Base-by-base conservation (phyloP, 2,888 invertebrate genomes). In the Coelopa pilipes region DNA sequence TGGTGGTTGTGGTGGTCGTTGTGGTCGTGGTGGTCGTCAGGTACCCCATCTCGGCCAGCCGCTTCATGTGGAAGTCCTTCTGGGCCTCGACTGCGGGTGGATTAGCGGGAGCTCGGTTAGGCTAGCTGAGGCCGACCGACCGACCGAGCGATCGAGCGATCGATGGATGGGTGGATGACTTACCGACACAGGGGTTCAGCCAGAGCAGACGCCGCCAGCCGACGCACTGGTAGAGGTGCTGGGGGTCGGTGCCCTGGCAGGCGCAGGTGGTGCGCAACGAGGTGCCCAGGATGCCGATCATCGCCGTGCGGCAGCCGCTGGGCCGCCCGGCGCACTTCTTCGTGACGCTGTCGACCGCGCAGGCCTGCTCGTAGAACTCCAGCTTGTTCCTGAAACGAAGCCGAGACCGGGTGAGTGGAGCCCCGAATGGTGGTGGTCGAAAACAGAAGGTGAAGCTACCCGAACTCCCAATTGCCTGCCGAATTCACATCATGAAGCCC, bases 181-280 rank as follows among this genome's bases (percentile, higher is more conserved):
- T 88, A 96, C 96, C 96, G 81, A 96, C 96, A 87, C 96, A 96
- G 70, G 96, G 95, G 87, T 96, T 96, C 75, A 96, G 92, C 96
- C 96, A 96, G 55, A 96, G 90, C 57, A 96, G 90, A 75, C 96
- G 88, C 83, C 96, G 95, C 96, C 96, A 96, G 70, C 96, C 96
- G 0, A 96, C 90, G 81, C 96, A 96, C 83, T 95, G 94, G 86
- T 96, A 95, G 50, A 95, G 89, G 85, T 95, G 94, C 55, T 93
- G 92, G 83, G 93, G 92, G 88, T 96, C 95, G 1, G 94, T 93
- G 50, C 95, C 95, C 77, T 95, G 92, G 86, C 97, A 97, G 60
- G 94, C 94, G 85, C 97, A 97, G 72, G 94, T 94, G 55, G 94
- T 94, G 78, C 96, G 90, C 68, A 97, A 89, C 85, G 94, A 93